Base-by-base conservation (phyloP, 2,888 invertebrate species). In the Tholera decimalis region DNA sequence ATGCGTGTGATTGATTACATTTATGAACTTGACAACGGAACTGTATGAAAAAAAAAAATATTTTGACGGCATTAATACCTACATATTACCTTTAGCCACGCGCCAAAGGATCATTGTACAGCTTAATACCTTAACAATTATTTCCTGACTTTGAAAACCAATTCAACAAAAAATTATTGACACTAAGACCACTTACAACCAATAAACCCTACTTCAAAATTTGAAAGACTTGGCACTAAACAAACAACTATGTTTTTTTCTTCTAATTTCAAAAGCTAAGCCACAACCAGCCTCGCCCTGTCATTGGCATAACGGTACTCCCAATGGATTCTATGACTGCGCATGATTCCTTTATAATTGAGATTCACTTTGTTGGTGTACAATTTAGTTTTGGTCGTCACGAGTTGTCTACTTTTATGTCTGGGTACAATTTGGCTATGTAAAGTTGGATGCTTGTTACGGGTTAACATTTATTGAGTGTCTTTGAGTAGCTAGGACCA, bases 331-430 rank as follows among this genome's bases (percentile, higher is more conserved):
- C 86, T 90, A 93, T 93, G 94, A 93, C 93, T 89, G 73, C 81
- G 92, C 93, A 93, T 89, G 87, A 92, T 93, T 93, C 88, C 87
- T 89, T 87, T 83, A 90, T 92, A 91, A 92, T 92, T 89, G 90
- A 89, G 88, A 88, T 83, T 85, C 85, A 88, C 87, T 90, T 85
- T 63, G 66, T 56, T 67, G 56, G 64, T 65, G 71, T 78, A 76
- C 75, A 80, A 80, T 78, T 80, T 80, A 22, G 60, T 80, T 73
- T 70, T 59, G 71, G 65, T 66, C 65, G 58, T 80, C 72, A 79
- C 72, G 75, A 79, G 58, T 73, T 73, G 55, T 44, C 46, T 65
- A 68, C 57, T 57, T n/a, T n/a, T 73, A 61, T 13, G 26, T 46
- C 13, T 58, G 22, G 15, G 47, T 68, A 47, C 26, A 39, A 53